A percentile compares a stretch with the other conserved stretches of the same genome.
Evolutionary conservation across 2,888 invertebrate species (phyloP).

Genomic region (Volucella bombylans): DNA sequence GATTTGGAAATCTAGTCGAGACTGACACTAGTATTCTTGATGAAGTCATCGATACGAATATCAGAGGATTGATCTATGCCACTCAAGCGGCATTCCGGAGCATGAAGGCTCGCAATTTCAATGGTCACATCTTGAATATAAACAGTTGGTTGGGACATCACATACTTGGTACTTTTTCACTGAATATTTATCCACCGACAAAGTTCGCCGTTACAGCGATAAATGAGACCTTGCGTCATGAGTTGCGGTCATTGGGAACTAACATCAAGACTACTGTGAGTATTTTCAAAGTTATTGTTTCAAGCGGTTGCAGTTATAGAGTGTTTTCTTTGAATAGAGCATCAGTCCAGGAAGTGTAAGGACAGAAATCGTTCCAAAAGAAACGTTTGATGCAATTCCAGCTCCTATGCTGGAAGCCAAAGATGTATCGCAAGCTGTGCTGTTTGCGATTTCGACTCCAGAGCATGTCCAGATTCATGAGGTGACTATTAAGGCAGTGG

Average conservation of each 20-base stretch:
- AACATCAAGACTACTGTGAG: constrained; percentile 73
- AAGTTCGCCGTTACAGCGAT: constrained; percentile 77
- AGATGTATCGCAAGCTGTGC: constrained; percentile 73
- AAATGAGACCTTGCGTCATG: constrained; percentile 76
- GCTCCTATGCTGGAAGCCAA: constrained; percentile 55
- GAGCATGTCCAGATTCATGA: constrained; percentile 71
- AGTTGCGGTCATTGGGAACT: constrained; percentile 72
- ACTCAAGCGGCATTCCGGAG: constrained; percentile 82
- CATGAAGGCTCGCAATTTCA: constrained; percentile 81
- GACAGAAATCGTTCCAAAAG: constrained; percentile 65
- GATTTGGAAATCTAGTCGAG: constrained; percentile 73
- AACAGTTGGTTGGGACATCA: constrained; percentile 51
- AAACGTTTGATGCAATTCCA: background rate
- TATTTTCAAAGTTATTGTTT: background rate
- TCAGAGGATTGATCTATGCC: constrained; percentile 82
- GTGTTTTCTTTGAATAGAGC: constrained; percentile 50
- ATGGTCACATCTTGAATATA: constrained; percentile 69
- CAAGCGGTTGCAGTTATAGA: background rate
- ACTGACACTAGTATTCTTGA: constrained; percentile 77
- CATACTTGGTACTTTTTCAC: constrained; percentile 74
- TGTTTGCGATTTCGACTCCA: constrained; percentile 74
- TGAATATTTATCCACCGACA: constrained; percentile 77
- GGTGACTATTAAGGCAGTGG: constrained; percentile 66
- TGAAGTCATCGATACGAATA: constrained; percentile 82
- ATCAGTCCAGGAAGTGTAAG: constrained; percentile 72